Conservation (phyloP, 1,140 invertebrate genomes). For the Manduca sexta region DNA sequence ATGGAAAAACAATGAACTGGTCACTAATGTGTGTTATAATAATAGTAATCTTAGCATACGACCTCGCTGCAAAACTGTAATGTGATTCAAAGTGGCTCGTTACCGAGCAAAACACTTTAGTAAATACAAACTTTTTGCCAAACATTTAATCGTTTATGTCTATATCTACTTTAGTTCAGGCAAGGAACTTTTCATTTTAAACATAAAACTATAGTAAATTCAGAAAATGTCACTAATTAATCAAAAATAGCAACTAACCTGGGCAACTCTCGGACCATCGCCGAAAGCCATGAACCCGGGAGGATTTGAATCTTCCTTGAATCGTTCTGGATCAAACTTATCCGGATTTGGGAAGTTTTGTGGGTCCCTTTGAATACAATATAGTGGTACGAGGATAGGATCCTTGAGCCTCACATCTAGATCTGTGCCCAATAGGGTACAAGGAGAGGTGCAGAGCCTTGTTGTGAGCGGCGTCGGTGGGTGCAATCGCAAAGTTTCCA, state of each 20-base stretch:
- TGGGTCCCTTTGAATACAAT: slow-evolving; percentile 75
- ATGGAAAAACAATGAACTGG: too few species aligned
- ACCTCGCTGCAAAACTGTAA: too few species aligned
- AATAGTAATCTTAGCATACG: too few species aligned
- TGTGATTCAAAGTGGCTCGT: too few species aligned
- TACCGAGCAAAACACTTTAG: too few species aligned
- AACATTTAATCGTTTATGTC: too few species aligned
- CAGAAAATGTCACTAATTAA: too few species aligned
- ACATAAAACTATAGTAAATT: too few species aligned
- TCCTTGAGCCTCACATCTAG: slow-evolving; percentile 70
- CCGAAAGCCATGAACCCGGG: slow-evolving; percentile 62
- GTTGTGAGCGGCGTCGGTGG: slow-evolving; percentile 77
- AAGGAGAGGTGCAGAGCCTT: slow-evolving; percentile 63
- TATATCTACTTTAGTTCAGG: too few species aligned
- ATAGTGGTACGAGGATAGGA: slow-evolving; percentile 74
- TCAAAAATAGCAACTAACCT: slow-evolving; percentile 39
- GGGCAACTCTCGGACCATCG: slow-evolving; percentile 74
- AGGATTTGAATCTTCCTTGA: slow-evolving; percentile 48
- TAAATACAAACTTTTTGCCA: too few species aligned
- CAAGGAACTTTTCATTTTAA: too few species aligned
- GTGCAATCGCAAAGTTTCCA: slow-evolving; percentile 77
- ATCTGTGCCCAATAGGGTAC: slow-evolving; percentile 50
- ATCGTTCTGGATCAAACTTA: slow-evolving; percentile 78
- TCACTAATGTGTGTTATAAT: too few species aligned
- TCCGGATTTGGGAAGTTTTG: slow-evolving; percentile 67